Evolutionary conservation across 2,113 vertebrate species (phyloP).

Genomic region (Callipepla californica): DNA sequence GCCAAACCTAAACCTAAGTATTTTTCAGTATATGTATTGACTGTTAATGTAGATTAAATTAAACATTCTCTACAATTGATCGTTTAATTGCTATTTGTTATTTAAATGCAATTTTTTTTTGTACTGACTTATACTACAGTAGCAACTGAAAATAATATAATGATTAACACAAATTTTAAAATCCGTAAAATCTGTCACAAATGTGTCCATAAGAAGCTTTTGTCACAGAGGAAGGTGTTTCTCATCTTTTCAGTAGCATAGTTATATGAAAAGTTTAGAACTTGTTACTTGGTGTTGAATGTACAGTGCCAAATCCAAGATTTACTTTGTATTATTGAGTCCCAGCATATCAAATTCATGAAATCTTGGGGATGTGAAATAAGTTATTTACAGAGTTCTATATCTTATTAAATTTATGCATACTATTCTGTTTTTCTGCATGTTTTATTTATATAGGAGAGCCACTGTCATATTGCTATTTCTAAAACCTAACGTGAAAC

Average conservation of each 20-base stretch:
- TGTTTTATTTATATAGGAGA: constrained; percentile 11
- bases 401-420: background rate
- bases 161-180: background rate
- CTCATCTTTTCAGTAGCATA: background rate
- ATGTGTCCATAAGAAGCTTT: background rate
- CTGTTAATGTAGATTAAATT: background rate
- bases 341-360: background rate
- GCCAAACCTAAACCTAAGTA: background rate
- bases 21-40: background rate
- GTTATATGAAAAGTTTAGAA: background rate
- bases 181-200: background rate
- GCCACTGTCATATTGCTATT: background rate
- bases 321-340: constrained; percentile 13
- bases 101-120: background rate
- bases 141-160: background rate
- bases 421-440: background rate
- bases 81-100: background rate
- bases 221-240: background rate
- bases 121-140: background rate
- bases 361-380: background rate
- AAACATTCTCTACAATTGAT: background rate
- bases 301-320: background rate
- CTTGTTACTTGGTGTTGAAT: background rate
- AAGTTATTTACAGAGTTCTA: background rate
- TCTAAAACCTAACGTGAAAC: background rate